Conservation (phyloP, 2,113 vertebrate species). For the Thinocorus orbignyianus region DNA sequence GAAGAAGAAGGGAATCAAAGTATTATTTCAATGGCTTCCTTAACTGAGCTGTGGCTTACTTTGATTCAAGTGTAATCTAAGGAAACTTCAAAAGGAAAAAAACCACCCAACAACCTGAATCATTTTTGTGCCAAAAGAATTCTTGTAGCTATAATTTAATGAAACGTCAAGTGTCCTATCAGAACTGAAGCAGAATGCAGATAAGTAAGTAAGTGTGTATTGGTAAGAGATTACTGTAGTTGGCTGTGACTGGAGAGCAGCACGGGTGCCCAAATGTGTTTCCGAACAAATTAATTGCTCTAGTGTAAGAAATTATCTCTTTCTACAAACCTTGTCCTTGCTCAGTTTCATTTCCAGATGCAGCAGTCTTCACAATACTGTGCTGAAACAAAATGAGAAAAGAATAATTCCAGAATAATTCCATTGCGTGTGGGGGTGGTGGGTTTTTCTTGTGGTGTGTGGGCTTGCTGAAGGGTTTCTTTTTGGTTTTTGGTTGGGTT, state of each 20-base stretch:
- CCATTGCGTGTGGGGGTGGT: neutral
- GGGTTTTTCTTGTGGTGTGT: neutral
- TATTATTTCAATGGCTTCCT: neutral
- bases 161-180: neutral
- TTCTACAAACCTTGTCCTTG: neutral
- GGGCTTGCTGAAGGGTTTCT: neutral
- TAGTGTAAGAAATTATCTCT: neutral
- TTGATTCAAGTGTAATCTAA: neutral
- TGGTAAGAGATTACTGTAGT: neutral
- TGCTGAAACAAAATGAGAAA: neutral
- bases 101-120: fast-evolving
- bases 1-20: neutral
- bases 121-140: neutral
- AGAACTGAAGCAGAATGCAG: neutral
- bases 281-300: neutral
- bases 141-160: neutral
- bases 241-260: neutral
- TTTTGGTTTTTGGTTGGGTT: too few relatives aligned
- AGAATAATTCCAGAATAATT: neutral
- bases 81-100: neutral
- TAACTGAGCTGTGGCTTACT: neutral
- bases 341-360: neutral
- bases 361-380: neutral
- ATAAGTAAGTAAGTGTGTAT: neutral
- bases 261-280: neutral